These are phyloP conservation scores for Trichacis sp. DNA, from an alignment of 2,888 invertebrate species.

Conservation along the genomic window DNA sequence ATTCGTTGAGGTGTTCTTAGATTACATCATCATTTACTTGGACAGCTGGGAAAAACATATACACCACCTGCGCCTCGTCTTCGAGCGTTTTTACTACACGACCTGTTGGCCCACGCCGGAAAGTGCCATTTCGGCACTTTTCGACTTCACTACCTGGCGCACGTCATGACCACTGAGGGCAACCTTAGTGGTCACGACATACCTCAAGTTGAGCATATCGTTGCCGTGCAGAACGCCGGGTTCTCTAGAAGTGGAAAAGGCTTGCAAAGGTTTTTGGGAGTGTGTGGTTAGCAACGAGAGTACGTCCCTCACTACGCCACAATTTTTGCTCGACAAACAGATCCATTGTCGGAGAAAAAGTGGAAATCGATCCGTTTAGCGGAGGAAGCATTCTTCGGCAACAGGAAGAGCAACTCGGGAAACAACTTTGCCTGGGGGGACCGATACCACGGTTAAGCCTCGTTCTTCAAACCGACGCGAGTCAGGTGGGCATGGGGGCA, in stretches of 20 bases:
- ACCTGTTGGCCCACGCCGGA: slow-evolving; percentile 14
- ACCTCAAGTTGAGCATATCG: slow-evolving; percentile 1
- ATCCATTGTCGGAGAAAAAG: not conserved
- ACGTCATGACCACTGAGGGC: slow-evolving; percentile 13
- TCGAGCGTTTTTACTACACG: slow-evolving; percentile 40
- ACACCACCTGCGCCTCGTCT: slow-evolving; percentile 26
- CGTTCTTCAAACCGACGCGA: slow-evolving; percentile 17
- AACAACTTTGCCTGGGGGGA: not conserved
- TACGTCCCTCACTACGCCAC: slow-evolving; percentile 12
- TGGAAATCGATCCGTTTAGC: slow-evolving; percentile 11
- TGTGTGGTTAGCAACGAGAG: slow-evolving; percentile 32
- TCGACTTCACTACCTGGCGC: slow-evolving; percentile 45
- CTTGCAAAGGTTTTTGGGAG: slow-evolving; percentile 10
- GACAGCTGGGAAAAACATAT: slow-evolving; percentile 33
- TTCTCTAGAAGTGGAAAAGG: slow-evolving; percentile 9
- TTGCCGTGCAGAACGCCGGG: slow-evolving; percentile 4
- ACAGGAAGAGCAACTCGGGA: not conserved
- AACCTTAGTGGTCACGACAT: too few species aligned
- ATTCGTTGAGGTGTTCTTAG: slow-evolving; percentile 44
- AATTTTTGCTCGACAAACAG: slow-evolving; percentile 4
- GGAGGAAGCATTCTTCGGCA: slow-evolving; percentile 2
- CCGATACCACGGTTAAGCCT: slow-evolving; percentile 3
- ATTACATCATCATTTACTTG: slow-evolving; percentile 50
- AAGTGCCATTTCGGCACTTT: slow-evolving; percentile 39
- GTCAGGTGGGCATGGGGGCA: slow-evolving; percentile 2